These are phyloP conservation scores for Lasioglossum morio DNA, from an alignment of 2,888 invertebrate species.

Conservation along the genomic window DNA sequence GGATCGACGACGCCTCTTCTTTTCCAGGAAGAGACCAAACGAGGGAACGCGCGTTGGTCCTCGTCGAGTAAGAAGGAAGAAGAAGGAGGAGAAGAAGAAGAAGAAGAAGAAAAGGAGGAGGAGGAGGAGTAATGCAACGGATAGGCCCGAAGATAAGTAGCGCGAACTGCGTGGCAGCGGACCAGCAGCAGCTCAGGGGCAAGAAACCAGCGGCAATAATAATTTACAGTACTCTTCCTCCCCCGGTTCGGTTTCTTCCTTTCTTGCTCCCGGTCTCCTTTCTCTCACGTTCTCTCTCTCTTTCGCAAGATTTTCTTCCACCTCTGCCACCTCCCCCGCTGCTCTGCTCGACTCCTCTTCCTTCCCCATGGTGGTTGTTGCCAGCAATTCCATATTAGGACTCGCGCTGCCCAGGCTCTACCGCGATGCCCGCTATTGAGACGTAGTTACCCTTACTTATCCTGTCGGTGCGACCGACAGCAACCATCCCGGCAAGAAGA, in stretches of 20 bases:
- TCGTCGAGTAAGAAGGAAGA: background rate
- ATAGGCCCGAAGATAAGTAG: conserved; percentile 45
- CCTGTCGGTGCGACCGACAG: conserved; percentile 64
- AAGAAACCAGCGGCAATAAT: conserved; percentile 76
- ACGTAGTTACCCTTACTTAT: conserved; percentile 78
- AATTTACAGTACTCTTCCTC: conserved; percentile 69
- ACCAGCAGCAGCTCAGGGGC: conserved; percentile 54
- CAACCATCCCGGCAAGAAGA: conserved; percentile 42
- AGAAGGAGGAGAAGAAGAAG: no score
- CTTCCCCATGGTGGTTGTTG: conserved; percentile 65
- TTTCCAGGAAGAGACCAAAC: conserved; percentile 26
- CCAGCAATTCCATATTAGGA: conserved; percentile 74
- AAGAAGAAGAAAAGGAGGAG: no score
- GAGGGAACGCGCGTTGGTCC: background rate
- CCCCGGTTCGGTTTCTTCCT: conserved; percentile 2
- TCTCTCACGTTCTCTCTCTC: background rate
- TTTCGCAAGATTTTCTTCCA: background rate
- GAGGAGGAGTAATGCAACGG: conserved; percentile 2
- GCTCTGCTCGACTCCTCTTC: conserved; percentile 33
- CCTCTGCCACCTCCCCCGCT: conserved; percentile 16
- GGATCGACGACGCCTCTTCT: conserved; percentile 32
- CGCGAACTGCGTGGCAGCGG: conserved; percentile 61
- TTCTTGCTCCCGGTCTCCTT: background rate
- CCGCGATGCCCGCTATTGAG: conserved; percentile 74
- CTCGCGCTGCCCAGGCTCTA: conserved; percentile 60